These are phyloP conservation scores for Laupala kohalensis DNA, from an alignment of 1,140 invertebrate genomes.

Conservation along the genomic window DNA sequence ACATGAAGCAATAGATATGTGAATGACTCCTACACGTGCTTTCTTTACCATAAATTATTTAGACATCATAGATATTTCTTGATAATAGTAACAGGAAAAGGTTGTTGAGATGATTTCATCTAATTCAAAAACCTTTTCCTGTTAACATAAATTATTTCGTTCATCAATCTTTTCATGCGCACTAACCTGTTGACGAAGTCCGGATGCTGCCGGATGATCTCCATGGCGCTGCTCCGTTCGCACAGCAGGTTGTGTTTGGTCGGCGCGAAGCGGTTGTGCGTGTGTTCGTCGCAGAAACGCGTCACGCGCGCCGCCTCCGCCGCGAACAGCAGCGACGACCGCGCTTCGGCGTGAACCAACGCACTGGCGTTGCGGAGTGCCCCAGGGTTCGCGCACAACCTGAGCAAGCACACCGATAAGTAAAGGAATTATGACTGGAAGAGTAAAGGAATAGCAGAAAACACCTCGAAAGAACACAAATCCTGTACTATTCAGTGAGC, in stretches of 20 bases:
- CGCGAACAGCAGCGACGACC: conserved; percentile 41
- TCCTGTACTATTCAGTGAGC: too few species aligned
- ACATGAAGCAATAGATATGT: too few species aligned
- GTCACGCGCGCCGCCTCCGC: conserved; percentile 31
- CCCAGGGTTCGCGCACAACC: conserved; percentile 23
- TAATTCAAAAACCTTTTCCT: too few species aligned
- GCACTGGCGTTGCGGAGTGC: conserved; percentile 24
- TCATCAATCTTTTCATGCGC: background rate
- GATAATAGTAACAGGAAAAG: too few species aligned
- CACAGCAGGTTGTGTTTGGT: conserved; percentile 57
- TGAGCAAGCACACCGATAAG: conserved; percentile 15
- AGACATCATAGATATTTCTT: too few species aligned
- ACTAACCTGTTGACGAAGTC: conserved; percentile 36
- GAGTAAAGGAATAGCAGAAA: too few species aligned
- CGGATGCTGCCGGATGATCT: conserved; percentile 42
- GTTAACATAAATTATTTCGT: too few species aligned
- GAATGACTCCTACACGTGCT: too few species aligned
- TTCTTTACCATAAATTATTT: too few species aligned
- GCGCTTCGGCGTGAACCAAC: conserved; percentile 31
- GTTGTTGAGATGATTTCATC: too few species aligned
- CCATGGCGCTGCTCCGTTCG: conserved; percentile 40
- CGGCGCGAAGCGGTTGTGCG: conserved; percentile 44
- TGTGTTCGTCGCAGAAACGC: conserved; percentile 44
- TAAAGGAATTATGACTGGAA: too few species aligned
- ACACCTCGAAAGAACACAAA: too few species aligned